Conservation (phyloP, 2,797 vertebrate genomes). For the Catharus ustulatus region DNA sequence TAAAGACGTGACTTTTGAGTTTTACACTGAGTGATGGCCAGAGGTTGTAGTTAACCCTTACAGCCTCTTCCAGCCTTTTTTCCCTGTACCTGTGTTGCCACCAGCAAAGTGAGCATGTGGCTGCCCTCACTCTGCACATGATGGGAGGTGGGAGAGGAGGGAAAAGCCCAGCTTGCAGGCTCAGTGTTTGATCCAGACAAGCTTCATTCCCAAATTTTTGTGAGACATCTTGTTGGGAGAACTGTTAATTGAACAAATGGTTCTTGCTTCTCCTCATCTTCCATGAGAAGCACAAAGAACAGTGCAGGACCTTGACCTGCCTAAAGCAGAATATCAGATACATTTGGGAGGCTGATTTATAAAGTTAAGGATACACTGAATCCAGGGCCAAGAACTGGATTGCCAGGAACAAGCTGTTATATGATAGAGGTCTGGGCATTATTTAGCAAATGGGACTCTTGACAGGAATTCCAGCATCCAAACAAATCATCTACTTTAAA, state of each 20-base stretch:
- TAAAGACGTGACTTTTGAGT: conserved; percentile 23
- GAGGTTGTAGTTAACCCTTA: not conserved
- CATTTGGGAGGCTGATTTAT: not conserved
- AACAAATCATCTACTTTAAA: not conserved
- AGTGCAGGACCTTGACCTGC: not conserved
- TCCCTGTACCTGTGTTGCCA: not conserved
- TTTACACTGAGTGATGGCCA: not conserved
- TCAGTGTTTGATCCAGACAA: not conserved
- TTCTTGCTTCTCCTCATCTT: not conserved
- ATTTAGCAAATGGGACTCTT: not conserved
- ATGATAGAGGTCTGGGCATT: not conserved
- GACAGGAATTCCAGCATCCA: not conserved
- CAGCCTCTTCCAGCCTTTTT: not conserved
- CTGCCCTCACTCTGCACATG: not conserved
- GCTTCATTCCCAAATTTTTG: not conserved
- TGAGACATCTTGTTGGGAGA: not conserved
- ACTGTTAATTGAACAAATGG: not conserved
- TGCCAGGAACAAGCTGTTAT: not conserved
- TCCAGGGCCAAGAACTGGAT: not conserved
- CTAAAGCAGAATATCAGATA: not conserved
- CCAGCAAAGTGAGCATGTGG: not conserved
- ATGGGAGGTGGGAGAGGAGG: not conserved
- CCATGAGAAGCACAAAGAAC: not conserved
- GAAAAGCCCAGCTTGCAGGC: not conserved
- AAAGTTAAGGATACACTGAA: not conserved